Base-by-base conservation (phyloP, 1,140 invertebrate genomes). In the Drosophila carrolli region DNA sequence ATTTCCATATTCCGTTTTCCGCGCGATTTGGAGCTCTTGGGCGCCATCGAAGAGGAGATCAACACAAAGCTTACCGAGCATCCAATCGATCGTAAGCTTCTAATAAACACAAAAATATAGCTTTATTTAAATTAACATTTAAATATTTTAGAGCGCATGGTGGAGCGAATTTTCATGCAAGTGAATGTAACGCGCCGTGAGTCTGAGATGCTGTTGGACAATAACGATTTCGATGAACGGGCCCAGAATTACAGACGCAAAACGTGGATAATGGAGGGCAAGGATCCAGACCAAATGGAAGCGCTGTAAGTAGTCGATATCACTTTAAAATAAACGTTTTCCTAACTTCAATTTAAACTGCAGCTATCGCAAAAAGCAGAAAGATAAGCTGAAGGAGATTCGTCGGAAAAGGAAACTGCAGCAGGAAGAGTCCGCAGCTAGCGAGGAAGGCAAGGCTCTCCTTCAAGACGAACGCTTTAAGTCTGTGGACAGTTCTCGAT, bases 151-250 rank as follows among this genome's bases (percentile, higher is more conserved):
- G 90, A 92, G 68, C 88, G 89, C 23, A 88, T 92, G 90, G 91
- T 92, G 27, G 92, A 92, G 35, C 75, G 92, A 72, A 98, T 99
- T 74, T 96, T 98, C 62, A 97, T 96, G 6, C 97, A 99, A 93
- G 96, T 99, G 13, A 96, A 97, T 66, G 96, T 98, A 0, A 96
- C 97, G 0, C 96, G 97, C 81, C 94, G 98, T 51, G 97, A 99
- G 93, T 97, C 98, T 7, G 97, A 98, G 92, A 97, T 99, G 51
- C 95, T 95, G 88, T 93, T 99, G 23, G 98, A 99, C 86, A 96
- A 98, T 92, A 95, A 95, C 73, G 96, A 99, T 90, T 98, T 98
- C 92, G 97, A 97, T 90, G 97, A 98, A 91, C 95, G 96, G 62
- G 96, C 96, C 80, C 94, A 95, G 74, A 97, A 97, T 55, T 97